These are phyloP conservation scores for Acanthornis magna DNA, from an alignment of 2,797 vertebrate genomes.

Conservation along the genomic window DNA sequence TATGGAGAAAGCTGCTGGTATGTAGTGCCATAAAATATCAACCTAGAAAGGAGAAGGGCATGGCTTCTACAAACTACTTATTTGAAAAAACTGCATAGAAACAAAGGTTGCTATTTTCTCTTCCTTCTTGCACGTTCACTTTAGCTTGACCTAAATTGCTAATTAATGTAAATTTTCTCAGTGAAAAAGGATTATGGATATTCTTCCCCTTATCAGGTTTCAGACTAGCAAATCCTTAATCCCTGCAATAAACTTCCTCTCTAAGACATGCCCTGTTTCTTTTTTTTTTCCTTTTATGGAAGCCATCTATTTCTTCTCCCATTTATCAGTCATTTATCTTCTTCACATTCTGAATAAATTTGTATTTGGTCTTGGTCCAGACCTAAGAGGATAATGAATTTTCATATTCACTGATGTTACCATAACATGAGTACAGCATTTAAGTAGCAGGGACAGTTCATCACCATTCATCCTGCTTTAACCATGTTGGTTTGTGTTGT, in stretches of 20 bases:
- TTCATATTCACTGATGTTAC: not conserved
- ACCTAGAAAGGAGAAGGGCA: not conserved
- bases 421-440: not conserved
- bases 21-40: not conserved
- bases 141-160: constrained; percentile 60
- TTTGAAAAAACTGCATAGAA: not conserved
- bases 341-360: constrained; percentile 27
- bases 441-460: not conserved
- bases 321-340: constrained; percentile 29
- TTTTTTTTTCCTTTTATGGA: not conserved
- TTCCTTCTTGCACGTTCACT: not conserved
- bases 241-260: constrained; percentile 17
- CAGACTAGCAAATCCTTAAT: constrained; percentile 38
- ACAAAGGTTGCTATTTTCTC: not conserved
- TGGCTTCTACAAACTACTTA: not conserved
- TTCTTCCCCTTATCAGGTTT: constrained; percentile 27
- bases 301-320: not conserved
- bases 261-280: not conserved
- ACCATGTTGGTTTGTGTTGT: not conserved
- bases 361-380: not conserved
- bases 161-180: constrained; percentile 65
- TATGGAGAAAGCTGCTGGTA: not conserved
- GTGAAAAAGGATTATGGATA: constrained; percentile 33
- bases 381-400: constrained; percentile 16
- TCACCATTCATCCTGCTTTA: not conserved